These are phyloP conservation scores for Chloroclysta siterata DNA, from an alignment of 2,888 invertebrate species.

Conservation along the genomic window DNA sequence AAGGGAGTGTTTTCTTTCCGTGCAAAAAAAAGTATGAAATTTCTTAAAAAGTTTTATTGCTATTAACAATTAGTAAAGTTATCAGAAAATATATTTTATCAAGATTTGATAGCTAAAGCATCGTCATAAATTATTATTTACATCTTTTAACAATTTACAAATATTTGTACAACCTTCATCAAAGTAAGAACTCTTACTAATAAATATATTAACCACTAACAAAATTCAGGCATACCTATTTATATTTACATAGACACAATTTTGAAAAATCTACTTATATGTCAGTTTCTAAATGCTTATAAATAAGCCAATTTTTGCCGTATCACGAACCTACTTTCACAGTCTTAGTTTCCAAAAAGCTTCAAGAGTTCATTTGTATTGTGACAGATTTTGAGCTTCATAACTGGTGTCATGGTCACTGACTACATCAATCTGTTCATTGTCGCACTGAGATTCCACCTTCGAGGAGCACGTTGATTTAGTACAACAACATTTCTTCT, in stretches of 20 bases:
- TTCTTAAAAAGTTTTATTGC: slow-evolving; percentile 67
- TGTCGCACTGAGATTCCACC: slow-evolving; percentile 64
- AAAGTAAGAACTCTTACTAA: not conserved
- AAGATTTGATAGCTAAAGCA: slow-evolving; percentile 39
- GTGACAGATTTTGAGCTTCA: slow-evolving; percentile 66
- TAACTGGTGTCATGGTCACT: slow-evolving; percentile 72
- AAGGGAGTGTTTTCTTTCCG: too few species aligned
- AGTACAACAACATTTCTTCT: slow-evolving; percentile 73
- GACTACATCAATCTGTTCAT: slow-evolving; percentile 78
- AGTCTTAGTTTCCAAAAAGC: not conserved
- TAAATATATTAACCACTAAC: not conserved
- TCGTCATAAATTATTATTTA: slow-evolving; percentile 71
- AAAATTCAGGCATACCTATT: not conserved
- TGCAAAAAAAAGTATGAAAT: slow-evolving; percentile 1
- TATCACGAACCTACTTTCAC: not conserved
- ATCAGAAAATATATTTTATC: slow-evolving; percentile 67
- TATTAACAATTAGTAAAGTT: slow-evolving; percentile 66
- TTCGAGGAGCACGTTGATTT: slow-evolving; percentile 66
- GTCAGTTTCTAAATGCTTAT: not conserved
- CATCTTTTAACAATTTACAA: slow-evolving; percentile 57
- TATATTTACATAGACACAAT: not conserved
- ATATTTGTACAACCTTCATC: slow-evolving; percentile 39
- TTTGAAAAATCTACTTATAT: not conserved
- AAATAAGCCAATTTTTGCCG: not conserved
- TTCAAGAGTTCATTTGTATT: slow-evolving; percentile 53